phyloP scores from a whole-genome alignment of 2,888 invertebrate species.

The Tortrix viridana region DNA sequence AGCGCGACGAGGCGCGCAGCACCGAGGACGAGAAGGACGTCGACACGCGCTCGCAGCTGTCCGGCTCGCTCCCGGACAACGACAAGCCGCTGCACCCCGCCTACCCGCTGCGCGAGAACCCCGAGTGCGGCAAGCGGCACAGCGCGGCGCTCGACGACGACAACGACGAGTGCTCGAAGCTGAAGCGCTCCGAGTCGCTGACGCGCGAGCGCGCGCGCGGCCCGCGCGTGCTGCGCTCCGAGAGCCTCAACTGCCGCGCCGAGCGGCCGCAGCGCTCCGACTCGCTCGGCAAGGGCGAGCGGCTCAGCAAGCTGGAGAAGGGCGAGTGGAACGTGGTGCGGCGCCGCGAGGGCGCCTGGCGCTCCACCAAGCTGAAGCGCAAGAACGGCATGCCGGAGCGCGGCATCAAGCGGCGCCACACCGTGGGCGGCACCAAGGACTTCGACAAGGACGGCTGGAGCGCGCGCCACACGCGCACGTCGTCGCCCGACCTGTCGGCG shows the following conservation, averaged over 20 bases:
- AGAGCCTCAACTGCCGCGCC: slow-evolving; percentile 83
- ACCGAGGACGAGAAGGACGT: slow-evolving; percentile 91
- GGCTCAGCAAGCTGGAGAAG: slow-evolving; percentile 86
- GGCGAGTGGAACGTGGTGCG: slow-evolving; percentile 88
- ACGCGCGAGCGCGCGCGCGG: slow-evolving; percentile 82
- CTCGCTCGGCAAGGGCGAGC: slow-evolving; percentile 61
- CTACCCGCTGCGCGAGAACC: slow-evolving; percentile 45
- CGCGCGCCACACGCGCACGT: slow-evolving; percentile 84
- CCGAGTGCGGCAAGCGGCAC: slow-evolving; percentile 57
- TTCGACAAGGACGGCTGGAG: slow-evolving; percentile 86
- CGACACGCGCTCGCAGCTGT: slow-evolving; percentile 87
- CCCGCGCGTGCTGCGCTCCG: slow-evolving; percentile 84
- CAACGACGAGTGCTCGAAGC: slow-evolving; percentile 55
- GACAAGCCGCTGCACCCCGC: slow-evolving; percentile 57
- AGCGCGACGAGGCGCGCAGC: slow-evolving; percentile 71
- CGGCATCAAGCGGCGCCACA: slow-evolving; percentile 94
- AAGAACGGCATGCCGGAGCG: slow-evolving; percentile 92
- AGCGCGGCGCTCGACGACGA: slow-evolving; percentile 55
- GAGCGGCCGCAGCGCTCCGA: slow-evolving; percentile 59
- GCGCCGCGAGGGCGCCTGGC: slow-evolving; percentile 83
- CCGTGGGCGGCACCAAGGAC: slow-evolving; percentile 97
- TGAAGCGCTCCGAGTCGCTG: slow-evolving; percentile 86
- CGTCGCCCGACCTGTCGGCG: slow-evolving; percentile 83
- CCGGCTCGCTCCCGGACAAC: slow-evolving; percentile 70
- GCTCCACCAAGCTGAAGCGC: slow-evolving; percentile 87